Evolutionary conservation across 2,888 invertebrate genomes (phyloP), one percentile per base, ranked within the genome.

Genomic region (Phlogophora meticulosa): DNA sequence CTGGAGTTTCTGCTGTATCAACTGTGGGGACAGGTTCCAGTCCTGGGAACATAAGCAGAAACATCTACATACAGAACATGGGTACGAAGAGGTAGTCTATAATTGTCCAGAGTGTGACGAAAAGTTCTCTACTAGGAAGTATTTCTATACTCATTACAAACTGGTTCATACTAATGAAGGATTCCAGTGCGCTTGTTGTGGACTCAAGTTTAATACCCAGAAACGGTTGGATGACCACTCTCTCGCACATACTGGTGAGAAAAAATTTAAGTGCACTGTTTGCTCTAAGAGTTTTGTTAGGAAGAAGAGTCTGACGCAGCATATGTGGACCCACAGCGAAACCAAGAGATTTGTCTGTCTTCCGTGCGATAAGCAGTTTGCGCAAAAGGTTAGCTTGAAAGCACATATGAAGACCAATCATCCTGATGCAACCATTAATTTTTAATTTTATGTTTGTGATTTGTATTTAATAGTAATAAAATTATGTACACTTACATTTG

Each of bases 231-330:
- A 93, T 4, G 91, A 96, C 1, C 96, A 96, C 68, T 90, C 87
- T 55, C 86, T 94, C 0, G 92, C 91, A 0, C 96, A 96, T 78
- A 95, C 96, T 0, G 92, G 94, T 2, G 96, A 95, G 63, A 96
- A 95, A 67, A 84, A 86, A 1, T 93, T 90, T 42, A 85, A 90
- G 46, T 96, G 96, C 71, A 81, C 85, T 0, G 83, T 95, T 1
- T 96, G 96, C 74, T 85, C 87, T 1, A 96, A 96, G 75, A 82
- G 90, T 1, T 96, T 96, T 67, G 91, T 94, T 20, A 92, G 95
- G n/a, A 92, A 91, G 9, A 95, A 94, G 61, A 92, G 93, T 1
- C 80, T 96, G 4, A 85, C 83, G 2, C 93, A 93, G 52, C 94
- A 94, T 53, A 88, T 93, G 91, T 94, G 94, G 94, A 91, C 90